Base-by-base conservation (phyloP, 2,797 vertebrate species). In the Poecilia gillii region DNA sequence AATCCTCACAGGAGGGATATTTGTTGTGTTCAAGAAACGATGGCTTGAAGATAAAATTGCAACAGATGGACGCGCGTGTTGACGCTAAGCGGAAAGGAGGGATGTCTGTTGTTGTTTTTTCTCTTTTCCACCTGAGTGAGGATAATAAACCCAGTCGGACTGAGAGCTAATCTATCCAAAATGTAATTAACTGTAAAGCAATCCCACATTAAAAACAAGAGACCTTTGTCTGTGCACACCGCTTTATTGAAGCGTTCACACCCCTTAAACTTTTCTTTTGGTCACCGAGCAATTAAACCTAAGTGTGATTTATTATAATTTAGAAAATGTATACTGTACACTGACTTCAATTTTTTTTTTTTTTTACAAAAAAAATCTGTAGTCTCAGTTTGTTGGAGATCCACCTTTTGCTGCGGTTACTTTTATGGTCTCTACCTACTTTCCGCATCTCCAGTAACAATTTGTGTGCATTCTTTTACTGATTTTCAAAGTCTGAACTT, bases 141-240 rank as follows among this genome's bases (percentile, higher is more conserved):
- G 47, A 7, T 71, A n/a, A 25, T 47, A 64, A 23, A 86, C 81
- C 73, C 87, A 87, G 81, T 74, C 64, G 55, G 80, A 86, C 49
- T 72, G 73, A 87, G 77, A 74, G 71, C 76, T 86, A 90, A 93
- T 92, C 86, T 79, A n/a, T 81, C 53, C 68, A 74, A 71, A 80
- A 82, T 85, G 80, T 81, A 85, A 91, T 89, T 87, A 86, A 79
- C 77, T 73, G 53, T 70, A 75, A 81, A 59, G 77, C 73, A 80
- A 86, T 75, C 71, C 57, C 4, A 84, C 43, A 70, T 76, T 33
- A 79, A 49, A 85, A 84, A 83, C 91, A 85, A 89, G 85, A 81
- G 77, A 75, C 72, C 36, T 43, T 78, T 55, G 71, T 51, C 46
- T 4, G 1, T 70, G 23, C 72, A 82, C 33, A 39, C 13, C 16